A percentile compares a stretch with the other conserved stretches of the same genome.
phyloP scores from a whole-genome alignment of 1,140 invertebrate species.

The Drosophila mayri region DNA sequence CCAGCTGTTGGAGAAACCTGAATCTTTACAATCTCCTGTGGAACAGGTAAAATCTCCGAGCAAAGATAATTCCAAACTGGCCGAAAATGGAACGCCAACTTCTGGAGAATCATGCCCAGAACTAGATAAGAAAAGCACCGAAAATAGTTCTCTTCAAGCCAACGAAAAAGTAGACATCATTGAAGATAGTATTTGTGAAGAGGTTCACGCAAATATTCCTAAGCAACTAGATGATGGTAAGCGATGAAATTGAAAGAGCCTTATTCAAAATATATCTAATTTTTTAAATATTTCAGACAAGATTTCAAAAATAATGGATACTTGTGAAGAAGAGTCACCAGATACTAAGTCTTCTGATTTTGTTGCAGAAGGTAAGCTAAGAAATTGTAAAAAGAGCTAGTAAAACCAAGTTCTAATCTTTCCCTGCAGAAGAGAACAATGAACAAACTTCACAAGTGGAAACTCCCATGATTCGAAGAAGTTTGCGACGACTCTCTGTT shows the following conservation, averaged over 20 bases:
- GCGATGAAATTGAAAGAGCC: not conserved
- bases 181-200: conserved; percentile 44
- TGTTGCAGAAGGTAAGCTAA: conserved; percentile 8
- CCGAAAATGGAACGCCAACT: not conserved
- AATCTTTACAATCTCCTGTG: no score
- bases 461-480: conserved; percentile 28
- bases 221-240: conserved; percentile 17
- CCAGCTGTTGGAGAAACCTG: not conserved
- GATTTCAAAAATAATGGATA: conserved; percentile 1
- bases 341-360: not conserved
- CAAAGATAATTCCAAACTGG: not conserved
- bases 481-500: conserved; percentile 36
- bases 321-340: conserved; percentile 18
- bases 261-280: not conserved
- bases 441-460: not conserved
- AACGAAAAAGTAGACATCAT: conserved; percentile 8
- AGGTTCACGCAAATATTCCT: conserved; percentile 13
- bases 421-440: not conserved
- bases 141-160: not conserved
- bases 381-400: not conserved
- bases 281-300: not conserved
- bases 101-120: no score
- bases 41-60: not conserved
- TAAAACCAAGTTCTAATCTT: no score
- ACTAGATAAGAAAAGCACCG: not conserved